Evolutionary conservation across 2,888 invertebrate species (phyloP), one percentile per base, ranked within the genome.

Genomic region (Tenthredo scrophulariae): DNA sequence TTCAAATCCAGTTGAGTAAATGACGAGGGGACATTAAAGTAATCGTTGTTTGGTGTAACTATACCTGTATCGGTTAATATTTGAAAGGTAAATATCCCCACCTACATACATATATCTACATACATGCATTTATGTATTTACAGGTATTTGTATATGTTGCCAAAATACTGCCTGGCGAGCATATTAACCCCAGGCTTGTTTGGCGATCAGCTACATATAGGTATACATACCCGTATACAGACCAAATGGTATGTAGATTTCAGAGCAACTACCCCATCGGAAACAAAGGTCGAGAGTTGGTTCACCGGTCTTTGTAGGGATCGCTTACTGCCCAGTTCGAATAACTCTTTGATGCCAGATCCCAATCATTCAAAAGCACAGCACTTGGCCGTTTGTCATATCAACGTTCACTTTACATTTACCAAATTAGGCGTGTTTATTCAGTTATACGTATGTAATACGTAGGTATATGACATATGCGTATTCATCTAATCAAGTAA

Each of bases 231-330:
- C 13, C 33, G 33, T 13, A 18, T 33, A 67, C 2, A 67, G 18
- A 67, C 6, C 6, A 15, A 33, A 33, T 15, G 33, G 33, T 67
- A 67, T 67, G 67, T 67, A 67, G 67, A 67, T 67, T 67, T 18
- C 26, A 33, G 33, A 33, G 33, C 67, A 15, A 67, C 67, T 62
- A 67, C 67, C 67, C 67, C 26, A 18, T 29, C 33, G 67, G 67
- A 67, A 67, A 67, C 67, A 67, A 67, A 67, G 67, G 67, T 33
- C 67, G 67, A 67, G 67, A 67, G 67, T 33, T 33, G 67, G 67
- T 67, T 67, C 10, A 33, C 67, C 67, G 67, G 67, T 33, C 67
- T 67, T 67, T 67, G 33, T 33, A 18, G 33, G 18, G 26, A 67
- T 67, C 67, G 67, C 33, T 18, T 67, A 67, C 33, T 33, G 67